Evolutionary conservation across 2,797 vertebrate genomes (phyloP).

Genomic region (Cuniculus paca): DNA sequence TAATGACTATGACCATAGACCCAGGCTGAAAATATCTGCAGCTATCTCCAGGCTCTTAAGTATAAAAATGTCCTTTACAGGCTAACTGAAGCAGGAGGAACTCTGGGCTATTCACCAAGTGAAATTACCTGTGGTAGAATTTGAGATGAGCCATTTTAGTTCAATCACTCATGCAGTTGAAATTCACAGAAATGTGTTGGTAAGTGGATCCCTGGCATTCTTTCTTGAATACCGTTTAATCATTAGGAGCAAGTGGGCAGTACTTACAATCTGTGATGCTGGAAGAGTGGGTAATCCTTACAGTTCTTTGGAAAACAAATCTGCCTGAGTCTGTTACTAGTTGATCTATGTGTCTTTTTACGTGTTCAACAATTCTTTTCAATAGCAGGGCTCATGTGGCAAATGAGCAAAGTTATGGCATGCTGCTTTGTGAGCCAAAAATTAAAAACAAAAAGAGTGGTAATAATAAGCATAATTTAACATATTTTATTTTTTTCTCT

Average conservation of each 20-base stretch:
- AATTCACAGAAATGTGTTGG: conserved; percentile 54
- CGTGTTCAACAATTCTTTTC: conserved; percentile 34
- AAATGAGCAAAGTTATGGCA: conserved; percentile 36
- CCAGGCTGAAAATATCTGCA: conserved; percentile 54
- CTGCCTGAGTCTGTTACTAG: neutral
- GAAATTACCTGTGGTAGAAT: conserved; percentile 61
- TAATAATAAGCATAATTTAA: conserved; percentile 4
- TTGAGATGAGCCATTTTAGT: conserved; percentile 53
- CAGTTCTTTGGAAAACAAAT: neutral
- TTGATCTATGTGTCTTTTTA: neutral
- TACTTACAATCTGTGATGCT: neutral
- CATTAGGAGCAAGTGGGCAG: neutral
- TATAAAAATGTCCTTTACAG: conserved; percentile 19
- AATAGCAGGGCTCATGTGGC: neutral
- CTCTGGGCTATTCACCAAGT: conserved; percentile 54
- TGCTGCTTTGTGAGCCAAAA: neutral
- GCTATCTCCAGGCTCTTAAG: neutral
- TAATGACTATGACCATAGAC: neutral
- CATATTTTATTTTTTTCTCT: conserved; percentile 41
- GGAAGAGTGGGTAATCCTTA: neutral
- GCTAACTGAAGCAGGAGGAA: conserved; percentile 27
- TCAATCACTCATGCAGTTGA: conserved; percentile 36
- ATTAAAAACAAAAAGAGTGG: neutral
- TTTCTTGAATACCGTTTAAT: conserved; percentile 60
- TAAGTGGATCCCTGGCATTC: conserved; percentile 36